Evolutionary conservation across 2,797 vertebrate species (phyloP).

Genomic region (Mormyrus proboscirostris): DNA sequence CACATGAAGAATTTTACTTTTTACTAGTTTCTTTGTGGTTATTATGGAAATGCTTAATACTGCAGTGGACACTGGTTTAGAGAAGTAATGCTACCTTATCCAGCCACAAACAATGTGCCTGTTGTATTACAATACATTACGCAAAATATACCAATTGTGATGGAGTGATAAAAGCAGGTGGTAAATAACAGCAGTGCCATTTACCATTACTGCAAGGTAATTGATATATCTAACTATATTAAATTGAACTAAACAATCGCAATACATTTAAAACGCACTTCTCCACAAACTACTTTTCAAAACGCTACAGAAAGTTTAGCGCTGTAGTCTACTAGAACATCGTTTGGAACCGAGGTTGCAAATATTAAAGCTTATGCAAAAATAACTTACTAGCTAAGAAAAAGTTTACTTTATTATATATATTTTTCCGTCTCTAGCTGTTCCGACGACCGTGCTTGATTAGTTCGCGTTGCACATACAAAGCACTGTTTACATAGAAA

Average conservation of each 20-base stretch:
- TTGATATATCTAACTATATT: not conserved
- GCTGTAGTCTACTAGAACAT: not conserved
- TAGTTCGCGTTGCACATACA: not conserved
- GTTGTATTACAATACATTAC: not conserved
- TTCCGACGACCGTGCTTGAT: not conserved
- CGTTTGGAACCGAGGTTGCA: not conserved
- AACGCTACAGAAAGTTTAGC: not conserved
- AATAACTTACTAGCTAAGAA: not conserved
- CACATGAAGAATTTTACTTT: not conserved
- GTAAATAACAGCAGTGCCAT: not conserved
- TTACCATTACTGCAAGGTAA: not conserved
- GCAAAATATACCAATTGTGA: not conserved
- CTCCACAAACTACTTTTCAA: not conserved
- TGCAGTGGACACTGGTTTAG: not conserved
- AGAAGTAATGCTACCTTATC: not conserved
- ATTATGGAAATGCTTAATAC: not conserved
- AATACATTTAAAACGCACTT: not conserved
- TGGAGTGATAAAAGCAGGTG: not conserved
- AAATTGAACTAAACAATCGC: not conserved
- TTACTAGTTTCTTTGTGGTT: not conserved
- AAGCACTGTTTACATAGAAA: constrained; percentile 39
- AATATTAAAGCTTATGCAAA: not conserved
- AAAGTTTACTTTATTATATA: not conserved
- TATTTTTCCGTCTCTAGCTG: not conserved
- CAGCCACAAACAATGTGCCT: not conserved